Evolutionary conservation across 2,888 invertebrate genomes (phyloP).

Genomic region (Scotopteryx bipunctaria): DNA sequence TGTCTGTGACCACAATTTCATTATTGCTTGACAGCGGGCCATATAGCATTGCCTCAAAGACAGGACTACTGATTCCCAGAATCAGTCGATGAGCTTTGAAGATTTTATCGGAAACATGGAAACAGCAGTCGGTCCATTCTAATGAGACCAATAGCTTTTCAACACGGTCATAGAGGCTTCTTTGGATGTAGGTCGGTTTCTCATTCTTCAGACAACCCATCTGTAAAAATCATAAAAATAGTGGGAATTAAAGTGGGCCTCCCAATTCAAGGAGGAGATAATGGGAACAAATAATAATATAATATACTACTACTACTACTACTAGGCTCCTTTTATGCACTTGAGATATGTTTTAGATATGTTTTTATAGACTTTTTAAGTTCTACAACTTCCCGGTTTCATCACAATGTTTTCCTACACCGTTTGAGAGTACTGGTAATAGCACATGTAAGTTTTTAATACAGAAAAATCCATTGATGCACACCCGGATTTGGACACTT

Average conservation of each 20-base stretch:
- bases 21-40: slow-evolving; percentile 81
- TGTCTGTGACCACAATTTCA: slow-evolving; percentile 82
- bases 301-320: no score
- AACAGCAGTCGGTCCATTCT: slow-evolving; percentile 85
- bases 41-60: slow-evolving; percentile 87
- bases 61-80: slow-evolving; percentile 86
- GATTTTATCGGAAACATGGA: slow-evolving; percentile 76
- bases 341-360: no score
- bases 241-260: neutral
- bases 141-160: slow-evolving; percentile 73
- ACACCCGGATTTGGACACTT: no score
- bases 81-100: slow-evolving; percentile 85
- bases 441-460: no score
- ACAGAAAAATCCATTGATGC: no score
- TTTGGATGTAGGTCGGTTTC: slow-evolving; percentile 46
- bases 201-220: slow-evolving; percentile 64
- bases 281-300: no score
- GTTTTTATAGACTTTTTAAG: no score
- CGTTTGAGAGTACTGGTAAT: no score
- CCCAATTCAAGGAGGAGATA: no score
- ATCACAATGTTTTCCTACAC: no score
- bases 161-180: slow-evolving; percentile 73
- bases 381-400: no score
- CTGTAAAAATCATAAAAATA: slow-evolving; percentile 56
- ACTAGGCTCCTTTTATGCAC: no score